A percentile compares a stretch with the other conserved stretches of the same genome.
These are phyloP conservation scores for Neopelma chrysocephalum DNA, from an alignment of 2,797 vertebrate genomes.

Conservation along the genomic window DNA sequence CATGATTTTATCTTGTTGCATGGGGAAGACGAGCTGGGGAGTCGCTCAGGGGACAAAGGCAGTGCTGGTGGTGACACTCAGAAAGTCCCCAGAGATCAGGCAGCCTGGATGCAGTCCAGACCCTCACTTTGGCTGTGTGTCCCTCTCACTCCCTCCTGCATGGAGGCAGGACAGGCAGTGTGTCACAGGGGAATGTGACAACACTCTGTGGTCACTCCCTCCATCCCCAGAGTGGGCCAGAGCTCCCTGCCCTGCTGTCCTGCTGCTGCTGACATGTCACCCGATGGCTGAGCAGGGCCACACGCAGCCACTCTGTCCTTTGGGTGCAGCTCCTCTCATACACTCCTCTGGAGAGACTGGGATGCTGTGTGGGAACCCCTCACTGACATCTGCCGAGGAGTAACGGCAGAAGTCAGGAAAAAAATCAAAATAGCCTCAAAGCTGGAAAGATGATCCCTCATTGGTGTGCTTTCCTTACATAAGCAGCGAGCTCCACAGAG, in stretches of 20 bases:
- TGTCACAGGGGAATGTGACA: background rate
- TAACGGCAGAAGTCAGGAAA: background rate
- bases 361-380: background rate
- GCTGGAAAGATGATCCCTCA: background rate
- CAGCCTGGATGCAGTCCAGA: background rate
- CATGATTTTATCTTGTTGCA: background rate
- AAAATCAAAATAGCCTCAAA: background rate
- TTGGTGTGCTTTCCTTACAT: background rate
- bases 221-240: rapidly evolving
- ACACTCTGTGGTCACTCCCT: background rate
- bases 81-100: background rate
- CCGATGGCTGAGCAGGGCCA: background rate
- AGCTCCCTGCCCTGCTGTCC: background rate
- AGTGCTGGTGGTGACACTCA: background rate
- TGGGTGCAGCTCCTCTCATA: background rate
- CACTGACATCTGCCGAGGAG: background rate
- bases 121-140: background rate
- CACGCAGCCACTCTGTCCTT: background rate
- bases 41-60: background rate
- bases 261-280: background rate
- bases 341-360: background rate
- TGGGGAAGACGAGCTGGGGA: background rate
- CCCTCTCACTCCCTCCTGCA: background rate
- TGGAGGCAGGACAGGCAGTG: background rate
- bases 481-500: background rate